A percentile compares a stretch with the other conserved stretches of the same genome.
These are phyloP conservation scores for Drosophila obscura DNA, from an alignment of 1,140 invertebrate species.

Conservation along the genomic window DNA sequence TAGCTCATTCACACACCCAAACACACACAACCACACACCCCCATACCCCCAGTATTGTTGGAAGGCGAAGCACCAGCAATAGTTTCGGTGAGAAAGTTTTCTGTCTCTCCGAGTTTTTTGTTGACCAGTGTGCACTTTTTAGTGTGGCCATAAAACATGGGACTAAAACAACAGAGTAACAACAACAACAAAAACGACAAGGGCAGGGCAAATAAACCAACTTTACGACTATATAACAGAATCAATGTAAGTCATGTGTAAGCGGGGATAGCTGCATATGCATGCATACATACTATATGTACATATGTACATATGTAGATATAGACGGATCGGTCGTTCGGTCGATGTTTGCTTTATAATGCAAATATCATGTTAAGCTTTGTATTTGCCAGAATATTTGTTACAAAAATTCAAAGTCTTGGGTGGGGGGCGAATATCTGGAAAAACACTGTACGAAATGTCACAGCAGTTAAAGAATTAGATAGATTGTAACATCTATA, in stretches of 20 bases:
- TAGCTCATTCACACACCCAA: slow-evolving; percentile 27
- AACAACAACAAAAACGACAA: slow-evolving; percentile 41
- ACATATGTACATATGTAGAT: not conserved
- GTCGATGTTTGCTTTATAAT: slow-evolving; percentile 62
- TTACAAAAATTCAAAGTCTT: slow-evolving; percentile 67
- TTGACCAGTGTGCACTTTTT: slow-evolving; percentile 76
- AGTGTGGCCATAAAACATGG: slow-evolving; percentile 69
- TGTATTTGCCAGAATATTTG: slow-evolving; percentile 71
- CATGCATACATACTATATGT: no score
- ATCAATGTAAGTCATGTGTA: slow-evolving; percentile 74
- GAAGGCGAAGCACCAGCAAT: not conserved
- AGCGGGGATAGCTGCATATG: slow-evolving; percentile 7
- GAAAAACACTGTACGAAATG: slow-evolving; percentile 30
- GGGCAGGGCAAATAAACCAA: slow-evolving; percentile 72
- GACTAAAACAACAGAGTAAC: slow-evolving; percentile 39
- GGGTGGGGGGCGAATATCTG: slow-evolving; percentile 23
- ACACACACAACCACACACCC: slow-evolving; percentile 28
- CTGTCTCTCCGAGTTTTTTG: slow-evolving; percentile 52
- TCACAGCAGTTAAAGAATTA: no score
- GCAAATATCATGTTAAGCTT: slow-evolving; percentile 66
- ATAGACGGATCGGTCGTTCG: slow-evolving; percentile 11
- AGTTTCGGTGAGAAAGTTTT: slow-evolving; percentile 71
- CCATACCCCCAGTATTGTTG: not conserved
- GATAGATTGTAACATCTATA: no score
- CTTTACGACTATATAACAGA: slow-evolving; percentile 79